Conservation (phyloP, 2,113 vertebrate species). For the Jaculus jaculus region DNA sequence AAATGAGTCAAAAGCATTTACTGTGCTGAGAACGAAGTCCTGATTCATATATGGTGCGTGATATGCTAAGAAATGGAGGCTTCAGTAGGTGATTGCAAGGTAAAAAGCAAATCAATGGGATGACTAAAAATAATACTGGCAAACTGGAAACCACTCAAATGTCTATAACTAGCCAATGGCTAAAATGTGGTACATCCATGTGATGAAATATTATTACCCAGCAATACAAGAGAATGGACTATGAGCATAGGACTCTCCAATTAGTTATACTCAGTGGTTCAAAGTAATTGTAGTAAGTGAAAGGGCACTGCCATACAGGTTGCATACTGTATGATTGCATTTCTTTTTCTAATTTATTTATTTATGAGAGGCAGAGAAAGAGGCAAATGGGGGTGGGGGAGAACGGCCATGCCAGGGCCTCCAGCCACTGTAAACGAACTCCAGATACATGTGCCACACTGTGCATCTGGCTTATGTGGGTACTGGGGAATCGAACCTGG, state of each 20-base stretch:
- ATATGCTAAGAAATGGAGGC: constrained; percentile 12
- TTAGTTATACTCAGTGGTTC: background rate
- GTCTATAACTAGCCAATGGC: background rate
- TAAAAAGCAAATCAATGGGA: constrained; percentile 21
- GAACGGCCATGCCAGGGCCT: no score
- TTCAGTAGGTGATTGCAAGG: constrained; percentile 23
- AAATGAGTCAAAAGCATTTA: constrained; percentile 46
- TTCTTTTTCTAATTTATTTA: background rate
- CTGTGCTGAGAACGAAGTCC: constrained; percentile 45
- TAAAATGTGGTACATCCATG: background rate
- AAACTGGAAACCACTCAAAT: background rate
- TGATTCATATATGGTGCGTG: background rate
- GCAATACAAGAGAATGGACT: constrained; percentile 15
- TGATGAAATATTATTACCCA: background rate
- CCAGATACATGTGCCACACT: no score
- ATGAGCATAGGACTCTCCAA: background rate
- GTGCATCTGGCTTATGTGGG: no score
- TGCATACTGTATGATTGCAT: background rate
- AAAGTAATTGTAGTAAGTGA: background rate
- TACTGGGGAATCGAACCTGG: no score
- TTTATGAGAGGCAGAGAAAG: no score
- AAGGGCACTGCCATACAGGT: background rate
- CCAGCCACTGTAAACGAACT: no score
- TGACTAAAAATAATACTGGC: constrained; percentile 12
- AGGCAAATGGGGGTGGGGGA: no score